These are phyloP conservation scores for Dermatemys mawii DNA, from an alignment of 2,113 vertebrate genomes.

Conservation along the genomic window DNA sequence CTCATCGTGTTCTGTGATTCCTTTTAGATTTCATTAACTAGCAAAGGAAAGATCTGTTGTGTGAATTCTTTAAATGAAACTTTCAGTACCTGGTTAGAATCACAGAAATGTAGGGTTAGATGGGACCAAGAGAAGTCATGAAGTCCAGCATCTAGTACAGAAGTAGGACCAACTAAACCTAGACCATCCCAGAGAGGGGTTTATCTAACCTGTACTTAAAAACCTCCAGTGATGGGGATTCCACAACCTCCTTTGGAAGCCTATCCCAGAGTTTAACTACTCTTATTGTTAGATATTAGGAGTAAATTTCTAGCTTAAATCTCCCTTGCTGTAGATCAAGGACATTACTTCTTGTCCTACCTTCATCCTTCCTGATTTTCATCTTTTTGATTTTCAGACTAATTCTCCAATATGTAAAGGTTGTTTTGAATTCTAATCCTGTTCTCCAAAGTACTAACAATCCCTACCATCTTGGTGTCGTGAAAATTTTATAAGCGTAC, in stretches of 20 bases:
- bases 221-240: not conserved
- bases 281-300: not conserved
- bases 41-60: not conserved
- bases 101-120: not conserved
- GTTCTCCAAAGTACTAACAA: no score
- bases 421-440: no score
- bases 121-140: not conserved
- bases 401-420: no score
- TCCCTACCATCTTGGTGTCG: no score
- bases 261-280: not conserved
- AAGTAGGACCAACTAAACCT: not conserved
- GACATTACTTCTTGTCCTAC: no score
- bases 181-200: not conserved
- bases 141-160: not conserved
- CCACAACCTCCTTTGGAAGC: not conserved
- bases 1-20: not conserved
- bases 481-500: no score
- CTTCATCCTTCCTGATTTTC: no score
- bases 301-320: no score
- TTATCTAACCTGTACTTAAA: not conserved
- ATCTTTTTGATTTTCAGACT: no score
- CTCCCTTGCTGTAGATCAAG: no score
- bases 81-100: not conserved
- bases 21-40: not conserved
- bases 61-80: not conserved